These are phyloP conservation scores for Apis laboriosa DNA, from an alignment of 1,140 invertebrate species.

Conservation along the genomic window DNA sequence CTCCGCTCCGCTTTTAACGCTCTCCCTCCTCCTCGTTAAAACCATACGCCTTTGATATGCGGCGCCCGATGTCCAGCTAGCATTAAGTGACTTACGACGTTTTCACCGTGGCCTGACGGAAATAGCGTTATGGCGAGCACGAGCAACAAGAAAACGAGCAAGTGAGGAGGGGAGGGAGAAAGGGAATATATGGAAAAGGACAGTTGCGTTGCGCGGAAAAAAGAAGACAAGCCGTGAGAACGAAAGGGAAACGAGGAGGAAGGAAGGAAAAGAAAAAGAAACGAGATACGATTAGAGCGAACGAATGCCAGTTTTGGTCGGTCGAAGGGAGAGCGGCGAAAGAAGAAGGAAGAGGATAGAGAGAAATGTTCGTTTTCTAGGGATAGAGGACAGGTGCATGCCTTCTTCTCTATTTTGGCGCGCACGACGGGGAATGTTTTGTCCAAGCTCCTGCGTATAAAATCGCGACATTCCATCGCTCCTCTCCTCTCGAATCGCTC, in stretches of 20 bases:
- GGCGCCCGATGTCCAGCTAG: slow-evolving; percentile 38
- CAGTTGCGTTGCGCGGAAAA: background rate
- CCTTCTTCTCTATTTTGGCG: slow-evolving; percentile 53
- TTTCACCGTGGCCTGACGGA: slow-evolving; percentile 51
- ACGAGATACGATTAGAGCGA: no score
- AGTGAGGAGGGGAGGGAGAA: background rate
- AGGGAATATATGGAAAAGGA: background rate
- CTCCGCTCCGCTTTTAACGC: no score
- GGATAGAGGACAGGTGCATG: slow-evolving; percentile 53
- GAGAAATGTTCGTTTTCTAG: slow-evolving; percentile 57
- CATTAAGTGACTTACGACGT: slow-evolving; percentile 61
- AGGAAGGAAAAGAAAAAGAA: background rate
- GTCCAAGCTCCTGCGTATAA: slow-evolving; percentile 42
- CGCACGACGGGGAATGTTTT: slow-evolving; percentile 48
- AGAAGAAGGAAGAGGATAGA: slow-evolving; percentile 22
- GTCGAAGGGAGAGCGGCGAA: background rate
- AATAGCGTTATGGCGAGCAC: slow-evolving; percentile 55
- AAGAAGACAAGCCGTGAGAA: background rate
- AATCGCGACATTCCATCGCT: slow-evolving; percentile 58
- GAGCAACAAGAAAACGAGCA: slow-evolving; percentile 11
- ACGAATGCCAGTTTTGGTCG: no score
- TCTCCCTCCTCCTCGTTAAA: slow-evolving; percentile 22
- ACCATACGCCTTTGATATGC: slow-evolving; percentile 33
- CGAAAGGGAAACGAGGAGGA: background rate
- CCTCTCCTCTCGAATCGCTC: slow-evolving; percentile 19